phyloP scores from a whole-genome alignment of 2,797 vertebrate species.

The Schizothorax lantsangensis region DNA sequence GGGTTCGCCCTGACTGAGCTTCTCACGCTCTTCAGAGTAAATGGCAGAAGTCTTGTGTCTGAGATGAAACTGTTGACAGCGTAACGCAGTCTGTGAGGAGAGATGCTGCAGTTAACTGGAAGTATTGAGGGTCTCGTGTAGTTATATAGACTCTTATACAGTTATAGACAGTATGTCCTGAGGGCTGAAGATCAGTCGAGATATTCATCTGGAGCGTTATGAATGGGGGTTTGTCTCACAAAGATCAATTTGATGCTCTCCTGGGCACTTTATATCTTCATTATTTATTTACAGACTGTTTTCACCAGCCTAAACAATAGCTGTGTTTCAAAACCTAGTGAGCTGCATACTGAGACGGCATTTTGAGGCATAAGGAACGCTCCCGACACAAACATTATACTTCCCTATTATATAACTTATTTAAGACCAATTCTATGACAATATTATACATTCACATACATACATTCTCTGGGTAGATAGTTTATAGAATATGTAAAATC shows the following conservation, averaged over 20 bases:
- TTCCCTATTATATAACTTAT: background rate
- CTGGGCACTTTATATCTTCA: slow-evolving; percentile 33
- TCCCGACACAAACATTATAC: background rate
- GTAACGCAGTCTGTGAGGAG: background rate
- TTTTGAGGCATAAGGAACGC: background rate
- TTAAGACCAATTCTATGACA: background rate
- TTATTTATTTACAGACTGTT: slow-evolving; percentile 50
- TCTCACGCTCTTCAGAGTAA: slow-evolving; percentile 10
- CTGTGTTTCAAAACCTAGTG: background rate
- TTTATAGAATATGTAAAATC: no score
- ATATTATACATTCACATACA: no score
- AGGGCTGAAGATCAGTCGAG: background rate
- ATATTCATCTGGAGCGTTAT: background rate
- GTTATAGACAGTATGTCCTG: background rate
- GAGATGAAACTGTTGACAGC: background rate
- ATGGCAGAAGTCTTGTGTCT: background rate
- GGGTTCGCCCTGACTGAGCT: background rate
- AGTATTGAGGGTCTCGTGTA: background rate
- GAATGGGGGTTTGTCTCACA: slow-evolving; percentile 18
- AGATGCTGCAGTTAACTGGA: background rate
- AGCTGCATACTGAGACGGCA: background rate
- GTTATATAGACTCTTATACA: background rate
- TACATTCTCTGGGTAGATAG: no score
- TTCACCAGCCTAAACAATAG: background rate
- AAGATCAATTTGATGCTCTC: slow-evolving; percentile 34